These are phyloP conservation scores for Acanthurus tractus DNA, from an alignment of 2,797 vertebrate species.

Conservation along the genomic window DNA sequence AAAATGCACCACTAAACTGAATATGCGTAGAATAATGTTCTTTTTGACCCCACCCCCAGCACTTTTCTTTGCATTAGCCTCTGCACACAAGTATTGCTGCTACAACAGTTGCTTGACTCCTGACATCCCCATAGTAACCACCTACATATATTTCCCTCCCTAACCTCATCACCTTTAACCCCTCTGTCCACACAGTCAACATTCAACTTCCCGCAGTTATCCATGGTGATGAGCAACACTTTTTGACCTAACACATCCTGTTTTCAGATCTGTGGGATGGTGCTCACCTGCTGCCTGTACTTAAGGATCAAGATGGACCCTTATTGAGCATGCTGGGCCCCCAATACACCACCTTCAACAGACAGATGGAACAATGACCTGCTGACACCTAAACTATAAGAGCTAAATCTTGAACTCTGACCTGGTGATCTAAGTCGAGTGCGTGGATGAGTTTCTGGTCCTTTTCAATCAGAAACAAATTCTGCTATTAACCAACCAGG, in stretches of 20 bases:
- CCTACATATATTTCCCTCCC: constrained; percentile 33
- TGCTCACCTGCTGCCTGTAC: constrained; percentile 89
- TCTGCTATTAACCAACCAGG: background rate
- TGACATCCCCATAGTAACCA: constrained; percentile 70
- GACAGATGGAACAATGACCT: constrained; percentile 31
- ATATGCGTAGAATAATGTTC: constrained; percentile 4
- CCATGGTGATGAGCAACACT: constrained; percentile 28
- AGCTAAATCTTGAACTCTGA: constrained; percentile 40
- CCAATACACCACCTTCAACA: constrained; percentile 15
- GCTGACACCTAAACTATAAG: constrained; percentile 22
- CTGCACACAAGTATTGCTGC: constrained; percentile 41
- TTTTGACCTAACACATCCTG: constrained; percentile 68
- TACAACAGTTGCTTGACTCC: constrained; percentile 55
- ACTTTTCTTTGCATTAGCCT: constrained; percentile 28
- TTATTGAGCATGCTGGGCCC: constrained; percentile 73
- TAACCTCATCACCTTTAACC: constrained; percentile 51
- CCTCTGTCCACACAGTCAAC: constrained; percentile 27
- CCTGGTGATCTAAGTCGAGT: background rate
- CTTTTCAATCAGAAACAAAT: constrained; percentile 13
- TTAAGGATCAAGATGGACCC: constrained; percentile 85
- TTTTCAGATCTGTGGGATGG: constrained; percentile 90
- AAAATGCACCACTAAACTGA: background rate
- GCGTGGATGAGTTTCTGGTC: constrained; percentile 6
- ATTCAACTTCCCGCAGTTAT: constrained; percentile 50
- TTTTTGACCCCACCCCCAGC: background rate